Conservation (phyloP, 2,888 invertebrate species). For the Polyploca ridens region DNA sequence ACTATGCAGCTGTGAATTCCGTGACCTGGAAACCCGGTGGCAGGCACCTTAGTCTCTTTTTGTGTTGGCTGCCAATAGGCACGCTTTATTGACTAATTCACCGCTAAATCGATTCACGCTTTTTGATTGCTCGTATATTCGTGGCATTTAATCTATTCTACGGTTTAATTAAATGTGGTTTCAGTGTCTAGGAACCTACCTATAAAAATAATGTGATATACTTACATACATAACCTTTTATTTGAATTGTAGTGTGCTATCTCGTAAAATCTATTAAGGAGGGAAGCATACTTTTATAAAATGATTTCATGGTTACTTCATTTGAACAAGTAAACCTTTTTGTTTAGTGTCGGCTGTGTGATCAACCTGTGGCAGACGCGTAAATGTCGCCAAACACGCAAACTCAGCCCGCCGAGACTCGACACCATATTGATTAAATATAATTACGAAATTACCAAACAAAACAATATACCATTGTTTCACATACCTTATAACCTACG, state of each 20-base stretch:
- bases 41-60: slow-evolving; percentile 55
- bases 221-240: too few species aligned
- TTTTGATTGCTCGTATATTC: slow-evolving; percentile 7
- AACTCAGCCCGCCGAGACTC: slow-evolving; percentile 36
- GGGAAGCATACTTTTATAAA: neutral
- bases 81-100: slow-evolving; percentile 14
- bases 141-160: neutral
- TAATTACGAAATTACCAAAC: slow-evolving; percentile 37
- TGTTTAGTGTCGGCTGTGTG: slow-evolving; percentile 32
- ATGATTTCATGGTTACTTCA: neutral
- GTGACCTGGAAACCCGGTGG: slow-evolving; percentile 69
- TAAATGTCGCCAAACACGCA: slow-evolving; percentile 67
- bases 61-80: slow-evolving; percentile 37
- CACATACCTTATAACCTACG: neutral
- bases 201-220: neutral
- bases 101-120: slow-evolving; percentile 19
- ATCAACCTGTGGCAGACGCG: slow-evolving; percentile 46
- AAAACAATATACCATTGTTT: slow-evolving; percentile 7
- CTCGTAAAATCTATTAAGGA: neutral
- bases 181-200: neutral
- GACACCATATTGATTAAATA: slow-evolving; percentile 51
- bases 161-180: neutral
- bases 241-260: slow-evolving; percentile 14
- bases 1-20: slow-evolving; percentile 40
- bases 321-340: slow-evolving; percentile 24